These are phyloP conservation scores for Buathra laborator DNA, from an alignment of 2,888 invertebrate genomes.

Conservation along the genomic window DNA sequence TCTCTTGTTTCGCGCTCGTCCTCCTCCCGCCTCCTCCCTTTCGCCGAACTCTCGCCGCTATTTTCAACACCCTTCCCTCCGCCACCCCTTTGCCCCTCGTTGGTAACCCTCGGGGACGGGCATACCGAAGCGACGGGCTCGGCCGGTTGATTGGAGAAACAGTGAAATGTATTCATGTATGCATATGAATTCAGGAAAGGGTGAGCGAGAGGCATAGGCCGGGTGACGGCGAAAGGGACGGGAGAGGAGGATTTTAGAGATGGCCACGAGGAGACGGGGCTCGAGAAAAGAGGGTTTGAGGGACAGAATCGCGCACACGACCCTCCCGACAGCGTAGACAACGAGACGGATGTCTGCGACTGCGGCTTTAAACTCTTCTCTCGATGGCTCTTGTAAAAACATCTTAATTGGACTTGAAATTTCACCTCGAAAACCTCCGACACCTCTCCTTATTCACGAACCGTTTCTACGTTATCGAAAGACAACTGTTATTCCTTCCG, in stretches of 20 bases:
- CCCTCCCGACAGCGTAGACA: constrained; percentile 24
- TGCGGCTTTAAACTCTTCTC: constrained; percentile 18
- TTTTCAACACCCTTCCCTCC: constrained; percentile 31
- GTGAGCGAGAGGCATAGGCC: constrained; percentile 12
- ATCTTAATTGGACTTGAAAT: constrained; percentile 81
- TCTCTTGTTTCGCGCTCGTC: constrained; percentile 49
- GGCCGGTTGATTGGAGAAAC: constrained; percentile 82
- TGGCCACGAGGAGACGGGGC: neutral
- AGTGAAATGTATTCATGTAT: constrained; percentile 84
- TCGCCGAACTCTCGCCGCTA: constrained; percentile 1
- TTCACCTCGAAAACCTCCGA: neutral
- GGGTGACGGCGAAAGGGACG: constrained; percentile 38
- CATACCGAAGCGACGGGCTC: constrained; percentile 59
- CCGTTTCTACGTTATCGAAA: neutral
- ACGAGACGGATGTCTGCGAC: constrained; percentile 10
- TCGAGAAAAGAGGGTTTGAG: constrained; percentile 23
- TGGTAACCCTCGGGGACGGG: constrained; percentile 56
- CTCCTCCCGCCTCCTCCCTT: neutral
- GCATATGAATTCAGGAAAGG: constrained; percentile 83
- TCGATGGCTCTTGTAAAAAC: constrained; percentile 73
- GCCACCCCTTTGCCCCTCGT: constrained; percentile 6
- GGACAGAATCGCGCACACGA: constrained; percentile 26
- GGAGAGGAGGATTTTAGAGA: constrained; percentile 21
- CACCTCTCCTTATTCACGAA: constrained; percentile 49
- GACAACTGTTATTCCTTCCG: neutral